Percentiles rank a stretch among this genome's conserved stretches.
These are phyloP conservation scores for Sylvicapra grimmia DNA, from an alignment of 2,113 vertebrate species.

Conservation along the genomic window DNA sequence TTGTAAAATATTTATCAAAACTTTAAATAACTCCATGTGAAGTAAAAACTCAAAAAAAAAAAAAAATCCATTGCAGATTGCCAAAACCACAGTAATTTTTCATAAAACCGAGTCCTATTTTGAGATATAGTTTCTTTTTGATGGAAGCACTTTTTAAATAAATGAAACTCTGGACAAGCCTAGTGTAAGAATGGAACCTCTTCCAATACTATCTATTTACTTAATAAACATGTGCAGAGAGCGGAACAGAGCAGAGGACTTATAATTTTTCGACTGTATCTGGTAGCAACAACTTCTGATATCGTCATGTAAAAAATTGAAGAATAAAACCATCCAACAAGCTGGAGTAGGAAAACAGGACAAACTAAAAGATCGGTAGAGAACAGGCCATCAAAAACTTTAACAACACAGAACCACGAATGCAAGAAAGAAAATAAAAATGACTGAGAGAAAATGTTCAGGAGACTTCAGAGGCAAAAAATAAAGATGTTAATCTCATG, in stretches of 20 bases:
- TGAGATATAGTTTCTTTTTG: slow-evolving; percentile 62
- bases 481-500: slow-evolving; percentile 66
- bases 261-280: slow-evolving; percentile 64
- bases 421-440: slow-evolving; percentile 65
- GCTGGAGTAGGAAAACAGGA: slow-evolving; percentile 67
- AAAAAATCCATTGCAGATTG: slow-evolving; percentile 18
- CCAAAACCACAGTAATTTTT: slow-evolving; percentile 47
- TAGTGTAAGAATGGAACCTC: slow-evolving; percentile 20
- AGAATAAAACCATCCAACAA: slow-evolving; percentile 65
- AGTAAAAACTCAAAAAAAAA: neutral
- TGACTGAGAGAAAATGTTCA: slow-evolving; percentile 54
- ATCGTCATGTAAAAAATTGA: slow-evolving; percentile 59
- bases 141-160: slow-evolving; percentile 63
- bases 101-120: slow-evolving; percentile 56
- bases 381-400: slow-evolving; percentile 36
- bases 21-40: slow-evolving; percentile 31
- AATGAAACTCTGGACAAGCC: neutral
- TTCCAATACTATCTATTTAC: slow-evolving; percentile 43
- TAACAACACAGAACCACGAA: neutral
- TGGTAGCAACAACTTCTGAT: slow-evolving; percentile 68
- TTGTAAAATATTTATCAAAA: slow-evolving; percentile 40
- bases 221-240: slow-evolving; percentile 71
- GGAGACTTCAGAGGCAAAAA: slow-evolving; percentile 48
- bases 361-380: slow-evolving; percentile 56
- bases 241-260: slow-evolving; percentile 38